Evolutionary conservation across 2,797 vertebrate species (phyloP).

Genomic region (Benthosema pterotum): DNA sequence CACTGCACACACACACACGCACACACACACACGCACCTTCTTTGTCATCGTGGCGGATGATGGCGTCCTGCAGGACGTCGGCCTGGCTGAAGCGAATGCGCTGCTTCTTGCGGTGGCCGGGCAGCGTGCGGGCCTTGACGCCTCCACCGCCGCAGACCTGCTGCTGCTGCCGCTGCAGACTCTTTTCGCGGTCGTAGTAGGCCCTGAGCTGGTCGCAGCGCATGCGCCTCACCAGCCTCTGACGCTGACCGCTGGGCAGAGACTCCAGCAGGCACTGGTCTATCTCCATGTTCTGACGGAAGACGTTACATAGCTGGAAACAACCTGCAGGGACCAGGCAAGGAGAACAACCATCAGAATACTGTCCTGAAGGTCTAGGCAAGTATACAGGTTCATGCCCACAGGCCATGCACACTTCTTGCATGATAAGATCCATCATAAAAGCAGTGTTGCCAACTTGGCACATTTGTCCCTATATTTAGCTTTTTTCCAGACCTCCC

Average conservation of each 20-base stretch:
- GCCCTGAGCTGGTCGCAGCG: slow-evolving; percentile 93
- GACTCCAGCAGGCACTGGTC: slow-evolving; percentile 99
- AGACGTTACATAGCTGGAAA: slow-evolving; percentile 98
- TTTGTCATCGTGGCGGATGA: slow-evolving; percentile 89
- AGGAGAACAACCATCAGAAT: too few species aligned
- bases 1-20: slow-evolving; percentile 4
- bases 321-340: slow-evolving; percentile 83
- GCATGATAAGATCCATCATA: too few species aligned
- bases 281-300: slow-evolving; percentile 99
- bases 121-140: slow-evolving; percentile 47
- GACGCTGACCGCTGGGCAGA: slow-evolving; percentile 92
- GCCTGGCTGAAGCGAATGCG: slow-evolving; percentile 80
- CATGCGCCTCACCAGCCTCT: slow-evolving; percentile 93
- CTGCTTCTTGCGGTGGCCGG: slow-evolving; percentile 75
- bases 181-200: slow-evolving; percentile 92
- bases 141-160: slow-evolving; percentile 25
- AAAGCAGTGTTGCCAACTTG: too few species aligned
- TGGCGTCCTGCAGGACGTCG: slow-evolving; percentile 87
- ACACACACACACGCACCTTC: slow-evolving; percentile 77
- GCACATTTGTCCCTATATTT: too few species aligned
- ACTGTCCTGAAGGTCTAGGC: too few species aligned
- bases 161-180: slow-evolving; percentile 81
- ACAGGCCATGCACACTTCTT: too few species aligned
- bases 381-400: too few species aligned
- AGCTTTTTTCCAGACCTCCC: too few species aligned